Evolutionary conservation across 64 coral and sea anemone genomes (phyloP), one percentile per base, ranked within the genome.

Genomic region (Montipora capricornis): DNA sequence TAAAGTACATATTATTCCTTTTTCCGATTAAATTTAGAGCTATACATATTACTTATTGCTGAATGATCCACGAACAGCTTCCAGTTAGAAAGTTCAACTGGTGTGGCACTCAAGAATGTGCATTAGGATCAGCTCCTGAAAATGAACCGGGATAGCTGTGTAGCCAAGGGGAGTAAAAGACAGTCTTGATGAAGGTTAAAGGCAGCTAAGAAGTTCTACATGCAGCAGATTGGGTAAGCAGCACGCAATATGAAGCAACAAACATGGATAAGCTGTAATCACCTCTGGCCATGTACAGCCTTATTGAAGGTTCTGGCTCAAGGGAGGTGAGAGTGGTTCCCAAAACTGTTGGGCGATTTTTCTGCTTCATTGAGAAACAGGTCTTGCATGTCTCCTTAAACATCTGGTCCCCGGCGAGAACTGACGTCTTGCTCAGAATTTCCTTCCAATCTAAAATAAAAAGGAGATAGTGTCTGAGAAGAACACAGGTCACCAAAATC

Each of bases 251-350:
- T 71, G 68, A 20, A 5, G 3, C 19, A 24, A 20, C 5, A n/a
- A 22, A 9, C 68, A 20, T 11, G 20, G 20, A n/a, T 29, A 0
- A 71, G 5, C 53, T 4, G 15, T 11, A 57, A 29, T 71, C 69
- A 98, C 96, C 96, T 95, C 94, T 98, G 45, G 96, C 96, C 96
- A 98, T 98, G 73, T 98, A 98, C 26, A 98, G 84, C 48, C 83
- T 94, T 45, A 98, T 73, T 50, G 96, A 89, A 8, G 96, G 96
- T 80, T 98, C 96, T 73, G 96, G 96, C 92, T 98, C 96, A 17
- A 98, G 80, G 6, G 89, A 79, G 24, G 94, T 91, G 57, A 98
- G 48, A 73, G 83, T 92, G 8, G 96, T 90, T 74, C 96, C 96
- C 22, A 98, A 61, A 17, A 98, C 91, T 79, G 78, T 77, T 11